Evolutionary conservation across 2,113 vertebrate species (phyloP).

Genomic region (Spea bombifrons): DNA sequence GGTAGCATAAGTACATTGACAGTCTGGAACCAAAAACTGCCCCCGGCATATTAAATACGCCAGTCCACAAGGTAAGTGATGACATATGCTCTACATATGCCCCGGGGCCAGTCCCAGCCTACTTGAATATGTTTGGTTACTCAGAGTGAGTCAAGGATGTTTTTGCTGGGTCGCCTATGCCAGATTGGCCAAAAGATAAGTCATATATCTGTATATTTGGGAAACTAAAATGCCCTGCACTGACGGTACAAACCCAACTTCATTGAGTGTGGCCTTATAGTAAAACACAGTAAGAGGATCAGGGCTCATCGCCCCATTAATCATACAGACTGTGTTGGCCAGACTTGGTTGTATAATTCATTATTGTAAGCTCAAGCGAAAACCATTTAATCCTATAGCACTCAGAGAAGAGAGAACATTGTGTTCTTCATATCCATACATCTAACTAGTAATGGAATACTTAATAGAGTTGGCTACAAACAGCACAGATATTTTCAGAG

Average conservation of each 20-base stretch:
- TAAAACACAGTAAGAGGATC: neutral
- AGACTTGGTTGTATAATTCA: neutral
- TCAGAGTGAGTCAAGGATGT: too few relatives aligned
- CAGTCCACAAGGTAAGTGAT: too few relatives aligned
- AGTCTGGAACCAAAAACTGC: too few relatives aligned
- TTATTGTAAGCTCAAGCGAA: neutral
- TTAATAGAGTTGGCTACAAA: neutral
- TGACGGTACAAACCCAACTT: neutral
- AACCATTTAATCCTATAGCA: neutral
- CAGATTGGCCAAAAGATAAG: too few relatives aligned
- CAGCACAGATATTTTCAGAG: neutral
- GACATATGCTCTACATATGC: too few relatives aligned
- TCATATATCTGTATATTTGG: too few relatives aligned
- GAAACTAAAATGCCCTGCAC: neutral
- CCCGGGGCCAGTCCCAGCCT: too few relatives aligned
- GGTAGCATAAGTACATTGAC: too few relatives aligned
- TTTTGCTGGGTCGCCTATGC: too few relatives aligned
- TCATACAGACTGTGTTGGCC: neutral
- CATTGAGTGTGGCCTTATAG: neutral
- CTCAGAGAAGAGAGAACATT: slow-evolving; percentile 7
- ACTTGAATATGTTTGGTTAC: too few relatives aligned
- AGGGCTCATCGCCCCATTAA: neutral
- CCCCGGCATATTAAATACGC: too few relatives aligned
- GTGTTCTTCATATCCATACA: neutral
- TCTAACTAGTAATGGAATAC: neutral